Percentiles rank a stretch among this genome's conserved stretches.
phyloP scores from a whole-genome alignment of 2,888 invertebrate genomes.

The Seira musarum region DNA sequence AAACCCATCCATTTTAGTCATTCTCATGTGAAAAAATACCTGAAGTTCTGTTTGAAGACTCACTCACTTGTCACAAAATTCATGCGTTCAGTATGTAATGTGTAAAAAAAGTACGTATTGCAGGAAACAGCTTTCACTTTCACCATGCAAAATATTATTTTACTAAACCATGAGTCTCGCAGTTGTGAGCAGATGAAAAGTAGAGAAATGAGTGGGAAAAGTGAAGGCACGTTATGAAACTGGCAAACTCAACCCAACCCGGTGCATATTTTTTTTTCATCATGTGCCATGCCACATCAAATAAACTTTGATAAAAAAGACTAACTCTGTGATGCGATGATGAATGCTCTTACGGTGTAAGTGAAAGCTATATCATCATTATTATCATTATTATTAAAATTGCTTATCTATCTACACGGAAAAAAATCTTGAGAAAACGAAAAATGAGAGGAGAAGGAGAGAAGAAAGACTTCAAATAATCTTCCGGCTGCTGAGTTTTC shows the following conservation, averaged over 20 bases:
- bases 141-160: not conserved
- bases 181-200: not conserved
- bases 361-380: slow-evolving; percentile 4
- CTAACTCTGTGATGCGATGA: not conserved
- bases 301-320: not conserved
- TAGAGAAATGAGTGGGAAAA: too few relatives aligned
- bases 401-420: not conserved
- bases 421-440: not conserved
- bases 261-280: not conserved
- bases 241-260: not conserved
- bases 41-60: not conserved
- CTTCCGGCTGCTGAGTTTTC: slow-evolving; percentile 24
- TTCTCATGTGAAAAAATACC: slow-evolving; percentile 3
- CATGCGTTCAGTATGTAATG: not conserved
- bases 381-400: slow-evolving; percentile 10
- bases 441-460: not conserved
- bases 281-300: slow-evolving; percentile 3
- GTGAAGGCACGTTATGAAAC: too few relatives aligned
- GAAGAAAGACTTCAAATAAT: slow-evolving; percentile 28
- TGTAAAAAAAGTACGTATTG: not conserved
- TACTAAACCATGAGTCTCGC: not conserved
- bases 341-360: not conserved
- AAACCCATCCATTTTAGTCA: slow-evolving; percentile 3
- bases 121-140: not conserved
- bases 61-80: slow-evolving; percentile 7